Percentiles rank a stretch among this genome's conserved stretches.
phyloP scores from a whole-genome alignment of 1,140 invertebrate species.

The Gonioctena quinquepunctata region DNA sequence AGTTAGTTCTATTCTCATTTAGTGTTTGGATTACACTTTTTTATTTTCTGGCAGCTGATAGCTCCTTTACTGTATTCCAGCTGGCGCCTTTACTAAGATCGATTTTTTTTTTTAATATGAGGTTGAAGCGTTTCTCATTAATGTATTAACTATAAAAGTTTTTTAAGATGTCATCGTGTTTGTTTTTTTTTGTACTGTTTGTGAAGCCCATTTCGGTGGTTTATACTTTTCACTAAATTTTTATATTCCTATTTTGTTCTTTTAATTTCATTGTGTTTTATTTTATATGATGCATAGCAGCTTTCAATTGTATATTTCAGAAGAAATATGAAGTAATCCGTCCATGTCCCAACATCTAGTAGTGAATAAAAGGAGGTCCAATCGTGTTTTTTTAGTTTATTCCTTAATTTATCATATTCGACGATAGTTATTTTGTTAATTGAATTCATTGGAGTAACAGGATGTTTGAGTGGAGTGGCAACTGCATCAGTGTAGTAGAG shows the following conservation, averaged over 20 bases:
- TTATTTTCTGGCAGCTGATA: background rate
- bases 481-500: background rate
- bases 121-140: no score
- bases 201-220: background rate
- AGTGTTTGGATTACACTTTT: background rate
- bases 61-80: background rate
- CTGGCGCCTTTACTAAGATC: background rate
- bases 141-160: background rate
- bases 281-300: background rate
- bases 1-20: background rate
- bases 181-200: background rate
- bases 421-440: no score
- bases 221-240: background rate
- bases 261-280: background rate
- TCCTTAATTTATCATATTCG: background rate
- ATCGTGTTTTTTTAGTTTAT: no score
- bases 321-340: background rate
- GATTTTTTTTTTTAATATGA: background rate
- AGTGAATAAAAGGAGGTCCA: no score
- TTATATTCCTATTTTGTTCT: background rate
- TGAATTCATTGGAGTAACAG: background rate
- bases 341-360: background rate
- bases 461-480: background rate
- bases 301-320: background rate
- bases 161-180: background rate